A percentile compares a stretch with the other conserved stretches of the same genome.
Conservation (phyloP, 30 jellyfish, hydroid and myxozoan species). For the Turritopsis dohrnii region DNA sequence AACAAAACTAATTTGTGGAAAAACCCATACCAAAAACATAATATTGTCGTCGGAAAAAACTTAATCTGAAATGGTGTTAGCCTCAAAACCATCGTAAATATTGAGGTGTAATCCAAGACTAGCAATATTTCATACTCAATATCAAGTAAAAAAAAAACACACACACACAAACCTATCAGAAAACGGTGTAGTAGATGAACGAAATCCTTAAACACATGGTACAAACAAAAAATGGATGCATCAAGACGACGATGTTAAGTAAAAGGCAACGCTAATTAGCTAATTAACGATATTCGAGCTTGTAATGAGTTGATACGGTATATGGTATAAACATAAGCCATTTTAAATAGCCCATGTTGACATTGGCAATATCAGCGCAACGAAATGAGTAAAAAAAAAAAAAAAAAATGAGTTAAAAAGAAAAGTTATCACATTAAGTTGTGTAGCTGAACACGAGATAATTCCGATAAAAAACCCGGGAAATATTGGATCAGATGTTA, state of each 20-base stretch:
- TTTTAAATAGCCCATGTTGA: neutral
- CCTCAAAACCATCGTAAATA: neutral
- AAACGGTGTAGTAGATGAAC: neutral
- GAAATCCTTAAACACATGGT: neutral
- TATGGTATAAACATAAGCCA: neutral
- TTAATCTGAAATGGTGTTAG: neutral
- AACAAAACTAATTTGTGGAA: too few species aligned
- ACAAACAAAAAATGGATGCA: too few species aligned
- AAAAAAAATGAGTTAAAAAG: too few species aligned
- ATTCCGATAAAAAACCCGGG: too few species aligned
- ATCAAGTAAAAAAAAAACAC: too few species aligned
- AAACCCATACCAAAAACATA: neutral
- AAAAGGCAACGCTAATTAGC: neutral
- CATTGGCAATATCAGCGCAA: neutral
- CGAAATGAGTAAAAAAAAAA: too few species aligned
- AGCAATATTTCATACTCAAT: too few species aligned
- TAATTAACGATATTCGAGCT: neutral
- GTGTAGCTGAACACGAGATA: too few species aligned
- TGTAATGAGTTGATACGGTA: neutral
- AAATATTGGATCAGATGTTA: too few species aligned
- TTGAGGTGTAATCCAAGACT: neutral
- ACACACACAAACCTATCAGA: neutral
- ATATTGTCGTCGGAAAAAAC: neutral
- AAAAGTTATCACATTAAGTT: neutral
- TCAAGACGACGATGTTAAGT: neutral